A percentile compares a stretch with the other conserved stretches of the same genome.
These are phyloP conservation scores for Chaetophractus vellerosus DNA, from an alignment of 2,797 vertebrate genomes.

Conservation along the genomic window DNA sequence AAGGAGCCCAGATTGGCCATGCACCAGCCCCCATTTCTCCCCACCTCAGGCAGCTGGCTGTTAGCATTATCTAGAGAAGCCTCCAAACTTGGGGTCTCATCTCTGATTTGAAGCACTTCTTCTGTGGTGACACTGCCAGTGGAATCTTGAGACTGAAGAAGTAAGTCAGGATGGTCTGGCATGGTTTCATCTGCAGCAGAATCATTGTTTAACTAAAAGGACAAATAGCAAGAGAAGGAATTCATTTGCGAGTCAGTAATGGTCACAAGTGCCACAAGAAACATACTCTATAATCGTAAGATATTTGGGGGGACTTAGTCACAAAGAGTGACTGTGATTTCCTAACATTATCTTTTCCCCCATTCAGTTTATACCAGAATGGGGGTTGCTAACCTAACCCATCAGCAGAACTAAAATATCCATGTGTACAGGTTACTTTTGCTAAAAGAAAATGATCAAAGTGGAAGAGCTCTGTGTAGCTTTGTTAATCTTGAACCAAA, in stretches of 20 bases:
- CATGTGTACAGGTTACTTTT: not conserved
- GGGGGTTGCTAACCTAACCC: not conserved
- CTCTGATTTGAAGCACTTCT: constrained; percentile 93
- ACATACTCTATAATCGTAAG: not conserved
- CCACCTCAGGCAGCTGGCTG: constrained; percentile 99
- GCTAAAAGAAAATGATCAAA: not conserved
- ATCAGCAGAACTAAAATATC: not conserved
- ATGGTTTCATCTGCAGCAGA: constrained; percentile 93
- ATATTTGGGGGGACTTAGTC: not conserved
- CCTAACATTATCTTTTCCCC: not conserved
- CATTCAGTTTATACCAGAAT: not conserved
- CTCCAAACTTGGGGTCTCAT: constrained; percentile 95
- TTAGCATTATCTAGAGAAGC: constrained; percentile 96
- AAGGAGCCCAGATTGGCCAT: constrained; percentile 93
- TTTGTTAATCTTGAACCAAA: not conserved
- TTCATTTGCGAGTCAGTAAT: not conserved
- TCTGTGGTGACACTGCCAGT: constrained; percentile 94
- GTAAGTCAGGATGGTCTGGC: constrained; percentile 94
- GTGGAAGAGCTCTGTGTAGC: not conserved
- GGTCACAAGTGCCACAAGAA: not conserved
- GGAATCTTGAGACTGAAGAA: constrained; percentile 96
- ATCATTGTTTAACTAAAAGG: constrained; percentile 94
- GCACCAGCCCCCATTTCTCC: constrained; percentile 95
- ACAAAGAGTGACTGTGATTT: not conserved
- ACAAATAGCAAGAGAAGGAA: constrained; percentile 28